Percentiles rank a stretch among this genome's conserved stretches.
phyloP scores from a whole-genome alignment of 2,888 invertebrate genomes.

The Pantelozetes paolii region DNA sequence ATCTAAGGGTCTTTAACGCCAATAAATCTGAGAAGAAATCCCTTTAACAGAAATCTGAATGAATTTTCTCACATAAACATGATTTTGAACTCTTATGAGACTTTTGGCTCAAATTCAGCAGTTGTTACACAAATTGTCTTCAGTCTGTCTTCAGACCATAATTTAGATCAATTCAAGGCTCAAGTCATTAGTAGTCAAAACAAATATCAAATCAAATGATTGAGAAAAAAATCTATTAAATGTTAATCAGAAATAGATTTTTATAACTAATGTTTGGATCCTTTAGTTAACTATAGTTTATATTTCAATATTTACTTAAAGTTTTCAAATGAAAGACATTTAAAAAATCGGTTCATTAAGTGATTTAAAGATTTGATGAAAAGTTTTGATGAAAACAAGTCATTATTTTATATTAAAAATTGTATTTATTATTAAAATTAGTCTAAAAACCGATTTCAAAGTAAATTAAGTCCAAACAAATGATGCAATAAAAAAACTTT shows the following conservation, averaged over 20 bases:
- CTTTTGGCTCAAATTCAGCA: constrained; percentile 23
- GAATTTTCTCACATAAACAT: constrained; percentile 23
- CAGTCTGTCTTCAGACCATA: not conserved
- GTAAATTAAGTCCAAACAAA: not conserved
- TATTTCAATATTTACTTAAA: too few relatives aligned
- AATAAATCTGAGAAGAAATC: not conserved
- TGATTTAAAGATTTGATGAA: too few relatives aligned
- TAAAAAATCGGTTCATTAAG: too few relatives aligned
- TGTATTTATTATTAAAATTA: too few relatives aligned
- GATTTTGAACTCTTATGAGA: not conserved
- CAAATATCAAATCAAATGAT: not conserved
- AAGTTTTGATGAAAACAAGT: too few relatives aligned
- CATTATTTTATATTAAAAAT: too few relatives aligned
- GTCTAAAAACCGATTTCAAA: not conserved
- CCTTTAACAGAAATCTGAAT: not conserved
- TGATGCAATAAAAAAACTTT: not conserved
- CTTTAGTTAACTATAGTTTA: too few relatives aligned
- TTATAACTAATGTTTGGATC: too few relatives aligned
- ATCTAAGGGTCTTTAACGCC: constrained; percentile 6
- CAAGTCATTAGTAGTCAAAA: not conserved
- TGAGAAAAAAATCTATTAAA: constrained; percentile 14
- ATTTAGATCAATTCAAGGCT: constrained; percentile 17
- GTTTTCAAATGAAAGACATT: too few relatives aligned
- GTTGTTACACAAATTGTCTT: not conserved
- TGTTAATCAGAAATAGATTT: not conserved